Base-by-base conservation (phyloP, 1,140 invertebrate species). In the Mactra quadrangularis region DNA sequence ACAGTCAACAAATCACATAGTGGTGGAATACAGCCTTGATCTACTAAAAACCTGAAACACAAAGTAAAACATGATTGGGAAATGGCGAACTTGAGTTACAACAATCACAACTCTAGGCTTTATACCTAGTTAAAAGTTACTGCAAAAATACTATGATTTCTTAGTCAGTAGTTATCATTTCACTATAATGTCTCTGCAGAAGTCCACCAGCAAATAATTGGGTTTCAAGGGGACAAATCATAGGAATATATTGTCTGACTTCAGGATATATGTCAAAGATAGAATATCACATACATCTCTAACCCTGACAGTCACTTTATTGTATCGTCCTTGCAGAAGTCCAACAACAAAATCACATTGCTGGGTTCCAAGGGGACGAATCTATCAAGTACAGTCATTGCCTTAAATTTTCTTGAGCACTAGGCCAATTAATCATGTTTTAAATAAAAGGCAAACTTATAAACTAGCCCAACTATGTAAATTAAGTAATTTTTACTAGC, bases 1-100 rank as follows among this genome's bases (percentile, higher is more conserved):
- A 99, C 96, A 0, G 97, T 98, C 41, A 99, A 94, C 71, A 99
- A 94, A 90, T 99, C 97, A 93, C 98, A 99, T 81, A 99, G 94
- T 0, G 98, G 98, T n/a, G 96, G 95, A 88, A 99, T 98, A 91
- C 97, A 98, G 55, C 96, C 96, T 91, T 95, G 91, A 19, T 94
- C 91, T 29, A 94, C 94, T 75, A 94, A 84, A 88, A 93, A 93
- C 81, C 93, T 91, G 77, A 17, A 64, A 81, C 22, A n/a, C n/a
- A n/a, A n/a, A n/a, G n/a, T n/a, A n/a, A n/a, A n/a, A n/a, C n/a
- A n/a, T n/a, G n/a, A n/a, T n/a, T n/a, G n/a, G n/a, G n/a, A n/a
- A n/a, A n/a, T n/a, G n/a, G n/a, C n/a, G n/a, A n/a, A n/a, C n/a
- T n/a, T n/a, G n/a, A n/a, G n/a, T n/a, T n/a, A n/a, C n/a, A n/a